Conservation (phyloP, 1,140 invertebrate genomes). For the Hylaeus anthracinus region DNA sequence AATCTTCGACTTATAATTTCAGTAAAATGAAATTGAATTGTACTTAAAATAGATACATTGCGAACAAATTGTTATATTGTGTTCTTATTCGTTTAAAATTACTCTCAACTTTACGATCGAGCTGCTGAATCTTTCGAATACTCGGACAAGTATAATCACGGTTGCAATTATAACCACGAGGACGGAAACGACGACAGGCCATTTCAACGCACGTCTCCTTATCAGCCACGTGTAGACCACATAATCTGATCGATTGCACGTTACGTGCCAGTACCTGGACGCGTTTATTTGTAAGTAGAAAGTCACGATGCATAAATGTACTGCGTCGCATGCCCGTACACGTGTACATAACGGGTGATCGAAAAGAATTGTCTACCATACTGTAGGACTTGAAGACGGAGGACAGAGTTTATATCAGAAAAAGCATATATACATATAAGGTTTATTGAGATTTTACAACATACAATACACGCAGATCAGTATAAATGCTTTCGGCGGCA, state of each 20-base stretch:
- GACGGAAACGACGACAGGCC: not conserved
- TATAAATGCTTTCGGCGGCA: too few species aligned
- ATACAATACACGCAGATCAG: too few species aligned
- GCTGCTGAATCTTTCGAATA: not conserved
- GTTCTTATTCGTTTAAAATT: too few species aligned
- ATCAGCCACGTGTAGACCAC: constrained; percentile 31
- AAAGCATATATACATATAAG: too few species aligned
- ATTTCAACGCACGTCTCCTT: constrained; percentile 12
- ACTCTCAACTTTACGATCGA: too few species aligned
- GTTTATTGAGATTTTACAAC: too few species aligned
- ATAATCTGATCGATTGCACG: constrained; percentile 31
- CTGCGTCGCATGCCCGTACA: constrained; percentile 42
- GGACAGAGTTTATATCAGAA: too few species aligned
- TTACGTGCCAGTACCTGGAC: constrained; percentile 25
- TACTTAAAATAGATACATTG: too few species aligned
- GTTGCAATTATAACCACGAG: constrained; percentile 3
- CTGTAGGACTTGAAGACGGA: too few species aligned
- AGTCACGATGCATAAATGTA: constrained; percentile 51
- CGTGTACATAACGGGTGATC: constrained; percentile 45
- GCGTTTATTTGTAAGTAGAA: constrained; percentile 26
- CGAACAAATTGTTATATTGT: too few species aligned
- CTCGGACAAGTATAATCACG: not conserved
- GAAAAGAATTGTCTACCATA: constrained; percentile 36
- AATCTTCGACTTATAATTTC: too few species aligned
- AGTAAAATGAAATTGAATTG: too few species aligned